phyloP scores from a whole-genome alignment of 2,888 invertebrate genomes.

The Volucella inanis region DNA sequence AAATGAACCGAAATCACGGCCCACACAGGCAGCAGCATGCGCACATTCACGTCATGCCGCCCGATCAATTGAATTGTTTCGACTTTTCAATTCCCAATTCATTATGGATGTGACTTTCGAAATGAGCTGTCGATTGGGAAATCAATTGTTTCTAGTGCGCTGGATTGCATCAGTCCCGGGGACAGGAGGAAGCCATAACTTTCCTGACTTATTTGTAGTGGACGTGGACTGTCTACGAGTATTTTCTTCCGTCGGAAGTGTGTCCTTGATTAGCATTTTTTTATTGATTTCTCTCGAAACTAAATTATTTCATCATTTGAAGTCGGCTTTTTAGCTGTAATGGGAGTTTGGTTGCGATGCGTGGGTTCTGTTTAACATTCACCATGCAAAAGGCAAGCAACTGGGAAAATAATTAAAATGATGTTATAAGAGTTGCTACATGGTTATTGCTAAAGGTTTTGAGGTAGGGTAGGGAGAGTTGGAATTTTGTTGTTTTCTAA shows the following conservation, averaged over 20 bases:
- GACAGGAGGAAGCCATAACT: background rate
- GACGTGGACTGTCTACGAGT: constrained; percentile 10
- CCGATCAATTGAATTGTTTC: constrained; percentile 72
- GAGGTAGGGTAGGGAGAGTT: too few species aligned
- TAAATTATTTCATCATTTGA: constrained; percentile 24
- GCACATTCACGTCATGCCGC: constrained; percentile 69
- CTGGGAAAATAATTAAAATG: too few species aligned
- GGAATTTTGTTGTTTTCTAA: too few species aligned
- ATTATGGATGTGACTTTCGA: constrained; percentile 34
- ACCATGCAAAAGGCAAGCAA: background rate
- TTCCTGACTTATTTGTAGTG: background rate
- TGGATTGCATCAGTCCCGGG: background rate
- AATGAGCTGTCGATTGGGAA: constrained; percentile 55
- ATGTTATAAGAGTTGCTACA: too few species aligned
- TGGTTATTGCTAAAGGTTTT: too few species aligned
- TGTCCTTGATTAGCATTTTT: constrained; percentile 64
- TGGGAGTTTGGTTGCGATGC: constrained; percentile 11
- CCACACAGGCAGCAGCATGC: constrained; percentile 60
- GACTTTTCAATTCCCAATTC: constrained; percentile 22
- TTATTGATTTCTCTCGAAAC: constrained; percentile 22
- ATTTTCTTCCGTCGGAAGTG: constrained; percentile 61
- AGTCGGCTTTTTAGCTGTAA: background rate
- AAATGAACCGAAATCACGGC: constrained; percentile 72
- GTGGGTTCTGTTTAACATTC: constrained; percentile 64
- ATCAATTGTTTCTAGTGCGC: constrained; percentile 15